Evolutionary conservation across 2,113 vertebrate species (phyloP), one percentile per base, ranked within the genome.

Genomic region (Microtus pennsylvanicus): DNA sequence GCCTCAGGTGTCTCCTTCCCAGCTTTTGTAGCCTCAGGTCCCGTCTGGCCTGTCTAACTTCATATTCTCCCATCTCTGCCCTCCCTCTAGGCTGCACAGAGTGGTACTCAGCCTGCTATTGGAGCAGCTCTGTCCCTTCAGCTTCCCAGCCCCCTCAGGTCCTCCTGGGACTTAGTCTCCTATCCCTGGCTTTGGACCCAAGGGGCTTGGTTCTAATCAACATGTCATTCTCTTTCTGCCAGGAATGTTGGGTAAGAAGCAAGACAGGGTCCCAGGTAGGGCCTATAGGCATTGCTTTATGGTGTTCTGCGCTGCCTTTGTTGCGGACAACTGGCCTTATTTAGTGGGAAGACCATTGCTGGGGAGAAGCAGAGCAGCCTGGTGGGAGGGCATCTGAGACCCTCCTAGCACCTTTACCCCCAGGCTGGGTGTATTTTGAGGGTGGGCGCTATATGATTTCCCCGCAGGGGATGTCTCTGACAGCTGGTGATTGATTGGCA

Each of bases 91-190:
- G 38, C 33, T 22, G 5, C 38, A 0, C 16, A 0, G 47, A 19
- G 11, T 0, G 8, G 42, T 3, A 1, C 69, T 65, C 47, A 42
- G 0, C 0, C 74, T 26, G 81, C 38, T 28, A 4, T 0, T 6
- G 0, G 35, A 65, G 33, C 38, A 38, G n/a, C 47, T 35, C 45
- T 7, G 19, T 35, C 28, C 24, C 50, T 58, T 33, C 63, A 78
- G 47, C 47, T 17, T 81, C 38, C 74, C 38, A 24, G 6, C 47
- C 67, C 3, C 22, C 5, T n/a, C 4, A n/a, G 75, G 12, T 21
- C 19, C 12, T 24, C 58, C 38, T 26, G 30, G 24, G 58, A 7
- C 42, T 77, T 65, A 81, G 28, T 63, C 42, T 10, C n/a, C 55
- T 28, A 67, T 69, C 16, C 65, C 26, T 52, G 65, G 3, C 28